phyloP scores from a whole-genome alignment of 2,888 invertebrate species.

The Pollenia griseotomentosa region DNA sequence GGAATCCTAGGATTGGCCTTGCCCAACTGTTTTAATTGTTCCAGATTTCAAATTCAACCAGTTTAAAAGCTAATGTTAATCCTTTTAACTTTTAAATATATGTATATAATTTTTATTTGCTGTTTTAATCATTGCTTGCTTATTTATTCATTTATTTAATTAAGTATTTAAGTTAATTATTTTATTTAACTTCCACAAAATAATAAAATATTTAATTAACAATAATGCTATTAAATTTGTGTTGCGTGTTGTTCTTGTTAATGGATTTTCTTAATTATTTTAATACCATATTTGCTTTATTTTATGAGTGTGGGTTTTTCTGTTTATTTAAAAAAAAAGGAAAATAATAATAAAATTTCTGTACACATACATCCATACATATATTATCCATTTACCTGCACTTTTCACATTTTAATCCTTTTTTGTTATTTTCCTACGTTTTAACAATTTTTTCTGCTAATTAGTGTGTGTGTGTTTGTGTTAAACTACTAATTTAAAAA shows the following conservation, averaged over 20 bases:
- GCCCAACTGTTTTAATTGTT: no score
- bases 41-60: no score
- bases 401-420: conserved; percentile 57
- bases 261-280: conserved; percentile 39
- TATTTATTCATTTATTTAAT: background rate
- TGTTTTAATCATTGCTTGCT: background rate
- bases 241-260: conserved; percentile 9
- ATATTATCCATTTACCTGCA: conserved; percentile 37
- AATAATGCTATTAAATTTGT: conserved; percentile 14
- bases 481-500: conserved; percentile 34
- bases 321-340: background rate
- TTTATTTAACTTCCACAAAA: conserved; percentile 6
- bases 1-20: no score
- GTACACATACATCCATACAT: no score
- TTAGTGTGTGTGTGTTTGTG: background rate
- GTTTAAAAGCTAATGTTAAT: no score
- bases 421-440: conserved; percentile 21
- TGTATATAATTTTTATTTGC: background rate
- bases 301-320: conserved; percentile 7
- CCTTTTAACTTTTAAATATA: no score
- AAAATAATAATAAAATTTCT: no score
- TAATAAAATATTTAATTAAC: conserved; percentile 22
- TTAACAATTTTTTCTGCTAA: conserved; percentile 9
- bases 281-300: conserved; percentile 15
- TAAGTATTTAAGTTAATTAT: conserved; percentile 2